Base-by-base conservation (phyloP, 2,888 invertebrate genomes). In the Cheiracanthium punctorium region DNA sequence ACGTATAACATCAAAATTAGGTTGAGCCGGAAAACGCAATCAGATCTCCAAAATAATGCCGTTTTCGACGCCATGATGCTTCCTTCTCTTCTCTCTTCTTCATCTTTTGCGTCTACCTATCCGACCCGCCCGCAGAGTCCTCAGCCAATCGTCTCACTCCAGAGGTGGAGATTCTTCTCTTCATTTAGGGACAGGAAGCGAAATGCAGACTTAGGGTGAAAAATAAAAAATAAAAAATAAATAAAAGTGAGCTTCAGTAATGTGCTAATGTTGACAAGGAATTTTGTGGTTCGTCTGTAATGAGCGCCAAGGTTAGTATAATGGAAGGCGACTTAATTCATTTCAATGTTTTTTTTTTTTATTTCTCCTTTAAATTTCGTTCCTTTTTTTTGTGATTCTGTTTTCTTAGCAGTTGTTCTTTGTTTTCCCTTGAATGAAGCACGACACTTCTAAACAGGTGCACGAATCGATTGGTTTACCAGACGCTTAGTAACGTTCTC, bases 11-110 rank as follows among this genome's bases (percentile, higher is more conserved):
- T 37, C 69, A 58, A 79, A 74, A 85, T 79, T 79, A 79, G 37
- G 29, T 41, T 41, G 69, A 69, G 73, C 84, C 73, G 84, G 77
- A 85, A 85, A 58, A 74, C 58, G 79, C 84, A 85, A 85, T 85
- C 84, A 73, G 73, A 85, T 85, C 65, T 58, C 58, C 41, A 65
- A 74, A 85, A 85, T 82, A 85, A 79, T 80, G 65, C 64, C 29
- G 58, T 67, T 74, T 65, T 64, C 41, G 37, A 33, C 82, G 72
- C 79, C 84, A 67, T 75, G 37, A 75, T 75, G 72, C 79, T 76
- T 71, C 71, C 79, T 70, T 32, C 70, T 79, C 79, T 58, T 48
- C 24, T 17, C 17, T 48, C 43, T 2, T 17, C 17, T 48, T 17
- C 14, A 64, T 43, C 20, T 73, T 43, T 29, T 64, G 30, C 30